Evolutionary conservation across 2,113 vertebrate genomes (phyloP), one percentile per base, ranked within the genome.

Genomic region (Bufo bufo): DNA sequence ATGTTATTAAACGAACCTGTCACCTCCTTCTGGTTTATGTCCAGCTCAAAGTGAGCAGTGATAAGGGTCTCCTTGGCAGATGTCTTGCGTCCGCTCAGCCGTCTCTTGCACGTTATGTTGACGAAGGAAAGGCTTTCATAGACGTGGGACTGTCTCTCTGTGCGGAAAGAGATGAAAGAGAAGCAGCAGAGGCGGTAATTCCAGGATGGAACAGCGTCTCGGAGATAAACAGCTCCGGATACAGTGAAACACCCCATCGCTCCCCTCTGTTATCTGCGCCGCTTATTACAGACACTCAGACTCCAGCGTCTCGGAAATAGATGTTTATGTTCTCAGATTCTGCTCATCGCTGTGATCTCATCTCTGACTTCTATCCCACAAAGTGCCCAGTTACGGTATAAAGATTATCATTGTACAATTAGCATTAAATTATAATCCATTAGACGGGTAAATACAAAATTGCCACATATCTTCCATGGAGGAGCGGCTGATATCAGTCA

Each of bases 11-110:
- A 99, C 98, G 97, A 98, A 99, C 98, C 98, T 99, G 98, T 98
- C 96, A 98, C 97, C 98, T 98, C 97, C 97, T 98, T 96, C 93
- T 92, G 94, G 95, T 95, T 97, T 90, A 95, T 95, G 90, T 99
- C 97, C 92, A 98, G 95, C 93, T 97, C 97, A 95, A 99, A 97
- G 94, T 98, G 97, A 87, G 94, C 96, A 69, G 95, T 97, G 92
- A 99, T 95, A 88, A 96, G 95, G 82, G 96, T 96, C 91, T 97
- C 95, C 91, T 95, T 96, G 84, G 96, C 95, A 71, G 94, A 58
- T 2, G 95, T 93, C 58, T 94, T 95, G 89, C 95, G 96, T 89
- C 96, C 95, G 47, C 95, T 93, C 89, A 95, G 92, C 92, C 95
- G 96, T 3, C 96, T 96, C 90, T 92, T 94, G 94, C 98, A 99